Evolutionary conservation across 2,113 vertebrate genomes (phyloP), one percentile per base, ranked within the genome.

Genomic region (Meleagris gallopavo): DNA sequence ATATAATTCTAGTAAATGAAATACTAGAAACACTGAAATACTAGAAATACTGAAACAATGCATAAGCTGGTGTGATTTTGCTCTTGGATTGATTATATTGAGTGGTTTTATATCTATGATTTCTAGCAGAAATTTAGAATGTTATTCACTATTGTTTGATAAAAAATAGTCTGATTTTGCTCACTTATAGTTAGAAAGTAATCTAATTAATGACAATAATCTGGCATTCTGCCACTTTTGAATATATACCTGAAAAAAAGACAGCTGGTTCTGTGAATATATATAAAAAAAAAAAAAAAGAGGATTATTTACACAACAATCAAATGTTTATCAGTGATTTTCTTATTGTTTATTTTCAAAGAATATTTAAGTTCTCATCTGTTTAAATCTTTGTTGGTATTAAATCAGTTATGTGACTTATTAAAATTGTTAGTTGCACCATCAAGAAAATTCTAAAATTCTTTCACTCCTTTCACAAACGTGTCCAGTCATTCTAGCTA

Each of bases 281-380:
- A 20, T 24, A 46, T 45, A 46, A 18, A 46, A 10, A 45, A 9
- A 43, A 7, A 43, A 43, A 40, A 34, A 69, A 60, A 21, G 1
- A 21, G 0, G 0, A 61, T 38, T 40, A 14, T 58, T 91, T 82
- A 1, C 2, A 13, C 30, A 40, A 1, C 18, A 52, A 10, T 11
- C 74, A 11, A 69, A 4, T 1, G 61, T 75, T 90, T 52, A 22
- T 83, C 8, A 41, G 27, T 55, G 0, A 15, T 87, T 78, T 82
- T 61, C 6, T 54, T 87, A 21, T 4, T 15, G 2, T 36, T 82
- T 76, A 48, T 80, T 83, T 76, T 6, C 38, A 76, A 73, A 73
- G 3, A 24, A 6, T 45, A 58, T 1, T 50, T 41, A 72, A 32
- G 2, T 55, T 94, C 83, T 65, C 43, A 69, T 1, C 1, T 48